Evolutionary conservation across 2,888 invertebrate genomes (phyloP).

Genomic region (Ectropis crepuscularia): DNA sequence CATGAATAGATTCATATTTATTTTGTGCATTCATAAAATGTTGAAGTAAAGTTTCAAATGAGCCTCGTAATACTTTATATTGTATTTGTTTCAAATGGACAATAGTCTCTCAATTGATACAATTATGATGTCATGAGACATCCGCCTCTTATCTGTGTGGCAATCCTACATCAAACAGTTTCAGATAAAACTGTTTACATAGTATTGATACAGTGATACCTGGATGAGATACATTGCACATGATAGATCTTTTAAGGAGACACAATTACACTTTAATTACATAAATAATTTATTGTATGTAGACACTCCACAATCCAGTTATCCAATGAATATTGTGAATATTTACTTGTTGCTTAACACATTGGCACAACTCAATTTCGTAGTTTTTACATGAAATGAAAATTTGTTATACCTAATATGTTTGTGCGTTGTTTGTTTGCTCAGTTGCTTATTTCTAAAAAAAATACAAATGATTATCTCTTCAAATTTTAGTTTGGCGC

Average conservation of each 20-base stretch:
- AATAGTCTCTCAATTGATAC: neutral
- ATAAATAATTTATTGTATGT: neutral
- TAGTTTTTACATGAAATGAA: too few relatives aligned
- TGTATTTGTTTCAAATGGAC: neutral
- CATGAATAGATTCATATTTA: too few relatives aligned
- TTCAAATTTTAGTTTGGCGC: too few relatives aligned
- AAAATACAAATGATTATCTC: too few relatives aligned
- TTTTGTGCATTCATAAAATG: too few relatives aligned
- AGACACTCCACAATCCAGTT: too few relatives aligned
- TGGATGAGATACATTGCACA: constrained; percentile 17
- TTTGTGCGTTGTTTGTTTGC: too few relatives aligned
- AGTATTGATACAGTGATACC: constrained; percentile 15
- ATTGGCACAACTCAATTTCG: too few relatives aligned
- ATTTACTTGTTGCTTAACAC: too few relatives aligned
- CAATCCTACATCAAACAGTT: constrained; percentile 26
- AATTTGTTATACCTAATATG: too few relatives aligned
- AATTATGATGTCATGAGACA: constrained; percentile 23
- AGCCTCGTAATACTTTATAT: neutral
- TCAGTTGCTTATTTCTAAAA: too few relatives aligned
- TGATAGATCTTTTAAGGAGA: neutral
- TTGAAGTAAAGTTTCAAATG: neutral
- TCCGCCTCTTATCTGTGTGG: constrained; percentile 39
- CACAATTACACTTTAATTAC: neutral
- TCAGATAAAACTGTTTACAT: constrained; percentile 15
- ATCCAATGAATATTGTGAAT: too few relatives aligned